Percentiles rank a stretch among this genome's conserved stretches.
Evolutionary conservation across 2,113 vertebrate genomes (phyloP).

Genomic region (Bufo gargarizans): DNA sequence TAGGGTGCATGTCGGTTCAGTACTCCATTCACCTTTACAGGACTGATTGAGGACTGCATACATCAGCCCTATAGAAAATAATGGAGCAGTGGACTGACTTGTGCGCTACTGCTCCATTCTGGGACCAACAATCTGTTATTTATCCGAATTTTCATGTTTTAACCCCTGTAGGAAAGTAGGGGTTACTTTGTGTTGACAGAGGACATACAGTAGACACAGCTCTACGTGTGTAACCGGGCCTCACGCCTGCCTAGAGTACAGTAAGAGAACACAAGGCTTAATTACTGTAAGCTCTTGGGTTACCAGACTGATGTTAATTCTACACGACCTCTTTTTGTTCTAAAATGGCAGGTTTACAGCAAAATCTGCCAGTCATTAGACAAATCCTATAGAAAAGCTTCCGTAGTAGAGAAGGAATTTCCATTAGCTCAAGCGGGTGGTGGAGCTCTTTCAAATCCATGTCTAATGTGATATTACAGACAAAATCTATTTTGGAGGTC

Average conservation of each 20-base stretch:
- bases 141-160: too few relatives aligned
- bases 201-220: neutral
- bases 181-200: too few relatives aligned
- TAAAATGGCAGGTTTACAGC: constrained; percentile 5
- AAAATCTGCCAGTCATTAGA: neutral
- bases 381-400: constrained; percentile 19
- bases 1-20: too few relatives aligned
- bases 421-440: neutral
- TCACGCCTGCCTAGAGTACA: neutral
- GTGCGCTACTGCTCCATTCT: too few relatives aligned
- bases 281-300: constrained; percentile 18
- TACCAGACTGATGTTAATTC: constrained; percentile 12
- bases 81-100: too few relatives aligned
- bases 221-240: too few relatives aligned
- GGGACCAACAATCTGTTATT: too few relatives aligned
- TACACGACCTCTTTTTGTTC: neutral
- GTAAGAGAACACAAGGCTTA: constrained; percentile 1
- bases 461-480: neutral
- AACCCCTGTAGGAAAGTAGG: too few relatives aligned
- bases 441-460: neutral
- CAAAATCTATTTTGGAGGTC: neutral
- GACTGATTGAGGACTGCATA: too few relatives aligned
- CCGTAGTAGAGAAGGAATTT: neutral
- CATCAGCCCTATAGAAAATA: too few relatives aligned
- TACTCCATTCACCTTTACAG: too few relatives aligned